Evolutionary conservation across 2,113 vertebrate species (phyloP).

Genomic region (Scopus umbretta): DNA sequence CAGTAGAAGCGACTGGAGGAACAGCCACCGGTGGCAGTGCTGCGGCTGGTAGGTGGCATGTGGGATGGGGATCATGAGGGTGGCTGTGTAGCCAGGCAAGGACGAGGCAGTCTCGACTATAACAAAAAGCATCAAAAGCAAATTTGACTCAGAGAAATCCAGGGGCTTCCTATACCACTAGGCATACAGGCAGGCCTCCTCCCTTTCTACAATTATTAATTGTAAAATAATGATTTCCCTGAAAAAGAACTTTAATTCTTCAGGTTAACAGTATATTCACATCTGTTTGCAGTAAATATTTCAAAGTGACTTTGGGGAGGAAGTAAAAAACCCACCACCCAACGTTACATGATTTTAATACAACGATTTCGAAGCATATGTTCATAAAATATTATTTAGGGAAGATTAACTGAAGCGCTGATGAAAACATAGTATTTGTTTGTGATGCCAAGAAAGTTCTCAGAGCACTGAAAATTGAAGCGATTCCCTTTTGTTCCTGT

Average conservation of each 20-base stretch:
- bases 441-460: neutral
- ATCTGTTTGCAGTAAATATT: conserved; percentile 20
- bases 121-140: neutral
- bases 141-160: neutral
- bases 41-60: neutral
- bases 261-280: neutral
- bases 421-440: neutral
- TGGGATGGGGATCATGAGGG: neutral
- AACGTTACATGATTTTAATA: neutral
- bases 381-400: neutral
- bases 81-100: accelerated
- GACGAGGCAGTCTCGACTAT: neutral
- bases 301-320: neutral
- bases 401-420: neutral
- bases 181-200: neutral
- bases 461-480: neutral
- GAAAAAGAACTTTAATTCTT: neutral
- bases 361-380: neutral
- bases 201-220: neutral
- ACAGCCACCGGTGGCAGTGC: neutral
- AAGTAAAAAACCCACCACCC: neutral
- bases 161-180: neutral
- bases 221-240: neutral
- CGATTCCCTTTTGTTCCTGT: neutral
- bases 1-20: neutral